Evolutionary conservation across 2,113 vertebrate genomes (phyloP), one percentile per base, ranked within the genome.

Genomic region (Anthoscopus minutus): DNA sequence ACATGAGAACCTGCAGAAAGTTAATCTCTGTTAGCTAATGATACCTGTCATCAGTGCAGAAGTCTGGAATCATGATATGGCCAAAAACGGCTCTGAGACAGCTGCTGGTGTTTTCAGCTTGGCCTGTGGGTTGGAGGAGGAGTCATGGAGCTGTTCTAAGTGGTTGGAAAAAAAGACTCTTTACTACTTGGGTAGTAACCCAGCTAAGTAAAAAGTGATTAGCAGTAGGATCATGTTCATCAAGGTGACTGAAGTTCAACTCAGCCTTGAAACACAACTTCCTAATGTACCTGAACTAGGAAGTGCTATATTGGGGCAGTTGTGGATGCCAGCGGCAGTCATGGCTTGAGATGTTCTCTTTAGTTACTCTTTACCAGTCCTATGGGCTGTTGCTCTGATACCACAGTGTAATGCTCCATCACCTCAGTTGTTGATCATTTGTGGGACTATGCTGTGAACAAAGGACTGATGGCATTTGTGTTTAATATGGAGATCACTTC

Each of bases 261-360:
- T 58, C 14, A 0, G 0, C 37, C 4, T 33, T 58, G 45, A 54
- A 80, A 40, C 5, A 2, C 17, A n/a, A 25, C 33, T 73, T 51
- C 19, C 30, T 60, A 17, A 40, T n/a, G 73, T 61, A 13, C 48
- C 21, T 13, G 30, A 11, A 9, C 31, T 83, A 45, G 44, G 31
- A 69, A 27, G 13, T 38, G 10, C 17, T 67, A 2, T 13, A 9
- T 53, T 6, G 14, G 42, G 54, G 45, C 31, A 60, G 28, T 11
- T 76, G 53, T 51, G 28, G 28, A 16, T 64, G 15, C 2, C 3
- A 65, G 50, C 65, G 42, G 33, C 60, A 61, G 0, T 23, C 22
- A 28, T 60, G 23, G 12, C 38, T 88, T 37, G 42, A 54, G 30
- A 35, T 23, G 6, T 50, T 88, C 9, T 27, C 28, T 92, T 21